phyloP scores from a whole-genome alignment of 2,797 vertebrate genomes.

The Muscicapa striata region DNA sequence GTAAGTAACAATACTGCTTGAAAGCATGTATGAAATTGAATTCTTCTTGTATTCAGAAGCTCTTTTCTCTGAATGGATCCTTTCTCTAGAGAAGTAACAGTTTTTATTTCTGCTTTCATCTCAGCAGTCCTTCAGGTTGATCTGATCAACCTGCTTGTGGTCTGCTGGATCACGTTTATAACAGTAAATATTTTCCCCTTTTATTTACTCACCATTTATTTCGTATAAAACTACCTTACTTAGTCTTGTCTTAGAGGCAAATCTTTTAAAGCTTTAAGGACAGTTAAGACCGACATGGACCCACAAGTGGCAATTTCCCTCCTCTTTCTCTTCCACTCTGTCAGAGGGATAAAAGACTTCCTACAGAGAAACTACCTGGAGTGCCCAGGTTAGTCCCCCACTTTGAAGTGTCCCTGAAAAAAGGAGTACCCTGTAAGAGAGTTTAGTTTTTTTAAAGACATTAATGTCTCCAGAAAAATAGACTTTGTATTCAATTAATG shows the following conservation, averaged over 20 bases:
- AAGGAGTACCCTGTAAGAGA: background rate
- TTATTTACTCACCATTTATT: background rate
- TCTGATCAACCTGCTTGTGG: no score
- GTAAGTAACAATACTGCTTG: background rate
- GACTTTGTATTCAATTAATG: background rate
- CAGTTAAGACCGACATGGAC: background rate
- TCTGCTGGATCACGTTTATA: background rate
- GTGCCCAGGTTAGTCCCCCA: background rate
- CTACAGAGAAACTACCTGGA: background rate
- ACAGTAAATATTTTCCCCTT: background rate
- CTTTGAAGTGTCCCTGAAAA: background rate
- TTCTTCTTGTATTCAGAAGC: background rate
- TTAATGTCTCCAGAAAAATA: background rate
- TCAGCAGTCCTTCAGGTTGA: background rate
- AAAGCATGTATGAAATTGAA: background rate
- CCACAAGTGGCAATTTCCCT: background rate
- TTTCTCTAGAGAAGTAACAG: background rate
- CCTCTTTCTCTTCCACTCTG: background rate
- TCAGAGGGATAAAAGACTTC: background rate
- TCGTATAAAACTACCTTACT: background rate
- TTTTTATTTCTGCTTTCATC: background rate
- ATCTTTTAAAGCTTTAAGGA: background rate
- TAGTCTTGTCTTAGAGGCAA: background rate
- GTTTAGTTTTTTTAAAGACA: background rate
- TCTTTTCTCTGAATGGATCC: background rate